phyloP scores from a whole-genome alignment of 2,888 invertebrate species.

The Lasioglossum malachurum region DNA sequence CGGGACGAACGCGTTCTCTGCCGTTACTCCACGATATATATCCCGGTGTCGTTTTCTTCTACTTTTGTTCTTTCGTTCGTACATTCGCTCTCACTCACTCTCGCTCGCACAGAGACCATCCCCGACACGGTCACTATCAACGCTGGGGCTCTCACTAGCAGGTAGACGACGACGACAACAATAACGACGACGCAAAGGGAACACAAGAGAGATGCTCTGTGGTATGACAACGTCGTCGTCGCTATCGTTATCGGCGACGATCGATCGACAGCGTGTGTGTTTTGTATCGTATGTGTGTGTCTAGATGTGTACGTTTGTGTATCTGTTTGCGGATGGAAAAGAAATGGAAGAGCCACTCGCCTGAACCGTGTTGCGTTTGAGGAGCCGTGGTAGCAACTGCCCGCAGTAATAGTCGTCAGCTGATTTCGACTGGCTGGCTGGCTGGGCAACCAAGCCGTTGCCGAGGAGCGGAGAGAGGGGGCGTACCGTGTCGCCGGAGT shows the following conservation, averaged over 20 bases:
- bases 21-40: neutral
- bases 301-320: neutral
- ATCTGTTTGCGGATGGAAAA: slow-evolving; percentile 2
- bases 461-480: slow-evolving; percentile 50
- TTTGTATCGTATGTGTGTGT: neutral
- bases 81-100: neutral
- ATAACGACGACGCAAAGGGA: neutral
- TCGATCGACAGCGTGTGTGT: slow-evolving; percentile 2
- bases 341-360: slow-evolving; percentile 69
- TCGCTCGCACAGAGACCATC: neutral
- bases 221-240: slow-evolving; percentile 1
- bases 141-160: neutral
- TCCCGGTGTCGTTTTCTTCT: neutral
- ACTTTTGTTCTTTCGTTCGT: neutral
- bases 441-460: slow-evolving; percentile 60
- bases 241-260: slow-evolving; percentile 2
- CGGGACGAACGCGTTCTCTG: neutral
- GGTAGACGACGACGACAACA: neutral
- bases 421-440: slow-evolving; percentile 74
- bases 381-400: slow-evolving; percentile 81
- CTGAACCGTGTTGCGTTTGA: slow-evolving; percentile 78
- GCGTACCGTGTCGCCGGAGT: neutral
- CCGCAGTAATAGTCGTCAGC: slow-evolving; percentile 76
- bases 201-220: neutral
- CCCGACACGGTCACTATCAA: neutral